A percentile compares a stretch with the other conserved stretches of the same genome.
Evolutionary conservation across 1,140 invertebrate genomes (phyloP).

Genomic region (Calliopsis andreniformis): DNA sequence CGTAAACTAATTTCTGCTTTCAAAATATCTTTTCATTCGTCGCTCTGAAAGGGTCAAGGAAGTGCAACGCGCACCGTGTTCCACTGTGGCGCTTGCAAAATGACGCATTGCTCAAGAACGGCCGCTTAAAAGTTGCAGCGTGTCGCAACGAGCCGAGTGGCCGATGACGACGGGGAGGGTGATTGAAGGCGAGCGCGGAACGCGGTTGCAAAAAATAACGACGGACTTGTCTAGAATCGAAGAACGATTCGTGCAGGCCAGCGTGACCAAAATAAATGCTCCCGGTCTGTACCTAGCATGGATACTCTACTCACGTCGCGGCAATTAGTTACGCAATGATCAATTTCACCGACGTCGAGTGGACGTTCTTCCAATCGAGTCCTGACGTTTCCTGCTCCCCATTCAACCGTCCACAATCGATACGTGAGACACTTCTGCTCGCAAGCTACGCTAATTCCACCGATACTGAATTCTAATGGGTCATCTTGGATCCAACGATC

Average conservation of each 20-base stretch:
- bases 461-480: too few species aligned
- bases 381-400: too few species aligned
- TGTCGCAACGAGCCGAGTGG: slow-evolving; percentile 1
- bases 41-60: too few species aligned
- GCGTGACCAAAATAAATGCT: slow-evolving; percentile 41
- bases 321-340: slow-evolving; percentile 30
- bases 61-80: too few species aligned
- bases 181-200: slow-evolving; percentile 16
- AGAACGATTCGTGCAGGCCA: slow-evolving; percentile 13
- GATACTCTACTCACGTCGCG: not conserved
- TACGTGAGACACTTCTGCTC: not conserved
- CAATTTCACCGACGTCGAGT: not conserved
- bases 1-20: too few species aligned
- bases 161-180: not conserved
- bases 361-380: not conserved
- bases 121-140: not conserved
- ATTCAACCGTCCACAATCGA: not conserved
- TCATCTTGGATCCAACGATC: too few species aligned
- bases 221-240: slow-evolving; percentile 31
- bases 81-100: not conserved
- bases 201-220: slow-evolving; percentile 33
- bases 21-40: too few species aligned
- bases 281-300: not conserved
- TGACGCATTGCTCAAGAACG: not conserved
- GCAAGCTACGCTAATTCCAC: not conserved